These are phyloP conservation scores for Ceramica pisi DNA, from an alignment of 2,888 invertebrate species.

Conservation along the genomic window DNA sequence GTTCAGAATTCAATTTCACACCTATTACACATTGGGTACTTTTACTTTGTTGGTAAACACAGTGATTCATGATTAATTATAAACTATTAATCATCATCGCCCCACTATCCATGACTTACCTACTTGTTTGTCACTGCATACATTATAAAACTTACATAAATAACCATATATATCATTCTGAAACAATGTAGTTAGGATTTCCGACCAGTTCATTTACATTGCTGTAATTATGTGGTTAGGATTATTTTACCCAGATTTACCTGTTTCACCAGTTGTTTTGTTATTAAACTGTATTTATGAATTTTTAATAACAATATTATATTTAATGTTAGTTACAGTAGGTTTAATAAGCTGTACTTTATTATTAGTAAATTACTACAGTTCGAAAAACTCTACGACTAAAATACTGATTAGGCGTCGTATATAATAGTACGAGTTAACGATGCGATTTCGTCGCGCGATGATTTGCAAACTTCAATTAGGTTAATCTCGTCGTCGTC, in stretches of 20 bases:
- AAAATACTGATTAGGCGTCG: too few species aligned
- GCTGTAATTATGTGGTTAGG: conserved; percentile 3
- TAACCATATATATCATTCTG: conserved; percentile 25
- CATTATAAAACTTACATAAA: conserved; percentile 26
- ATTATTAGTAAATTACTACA: too few species aligned
- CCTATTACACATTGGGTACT: conserved; percentile 32
- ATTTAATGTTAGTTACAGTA: too few species aligned
- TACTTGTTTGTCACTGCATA: conserved; percentile 43
- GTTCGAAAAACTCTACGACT: too few species aligned
- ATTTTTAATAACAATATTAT: not conserved
- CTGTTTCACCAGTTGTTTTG: conserved; percentile 9
- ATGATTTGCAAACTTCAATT: too few species aligned
- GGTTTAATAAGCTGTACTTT: too few species aligned
- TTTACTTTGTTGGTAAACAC: conserved; percentile 51
- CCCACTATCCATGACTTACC: conserved; percentile 25
- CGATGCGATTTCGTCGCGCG: too few species aligned
- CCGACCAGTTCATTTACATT: conserved; percentile 29
- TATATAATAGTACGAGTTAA: too few species aligned
- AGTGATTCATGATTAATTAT: conserved; percentile 48
- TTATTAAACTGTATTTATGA: conserved; percentile 3
- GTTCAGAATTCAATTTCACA: conserved; percentile 36
- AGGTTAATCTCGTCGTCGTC: too few species aligned
- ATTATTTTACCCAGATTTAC: conserved; percentile 23
- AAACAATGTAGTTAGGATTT: conserved; percentile 19
- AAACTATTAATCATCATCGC: conserved; percentile 29